Evolutionary conservation across 2,797 vertebrate genomes (phyloP).

Genomic region (Selene dorsalis): DNA sequence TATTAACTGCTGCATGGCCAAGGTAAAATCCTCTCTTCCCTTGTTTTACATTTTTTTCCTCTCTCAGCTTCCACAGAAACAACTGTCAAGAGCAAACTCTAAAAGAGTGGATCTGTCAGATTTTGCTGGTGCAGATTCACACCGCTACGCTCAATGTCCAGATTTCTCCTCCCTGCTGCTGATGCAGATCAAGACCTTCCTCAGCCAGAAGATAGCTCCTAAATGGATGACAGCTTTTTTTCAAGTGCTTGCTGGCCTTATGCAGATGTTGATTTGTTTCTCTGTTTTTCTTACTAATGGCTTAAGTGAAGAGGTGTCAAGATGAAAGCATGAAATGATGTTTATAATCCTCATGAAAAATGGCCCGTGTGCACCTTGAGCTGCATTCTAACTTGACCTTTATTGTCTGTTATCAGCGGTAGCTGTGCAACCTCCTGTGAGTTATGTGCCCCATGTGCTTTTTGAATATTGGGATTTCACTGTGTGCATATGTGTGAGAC

Average conservation of each 20-base stretch:
- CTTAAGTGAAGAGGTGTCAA: slow-evolving; percentile 15
- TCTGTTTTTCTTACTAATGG: slow-evolving; percentile 17
- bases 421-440: slow-evolving; percentile 20
- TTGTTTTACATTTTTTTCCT: slow-evolving; percentile 53
- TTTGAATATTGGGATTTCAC: slow-evolving; percentile 41
- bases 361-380: neutral
- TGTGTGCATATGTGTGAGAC: slow-evolving; percentile 45
- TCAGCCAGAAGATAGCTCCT: slow-evolving; percentile 51
- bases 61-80: slow-evolving; percentile 58
- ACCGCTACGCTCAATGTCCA: slow-evolving; percentile 34
- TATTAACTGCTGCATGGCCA: slow-evolving; percentile 57
- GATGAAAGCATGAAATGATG: slow-evolving; percentile 44
- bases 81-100: slow-evolving; percentile 79
- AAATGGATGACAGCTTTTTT: slow-evolving; percentile 56
- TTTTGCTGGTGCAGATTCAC: slow-evolving; percentile 68
- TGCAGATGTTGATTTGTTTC: slow-evolving; percentile 46
- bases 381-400: slow-evolving; percentile 34
- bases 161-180: slow-evolving; percentile 36
- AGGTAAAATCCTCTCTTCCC: slow-evolving; percentile 29
- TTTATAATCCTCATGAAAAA: slow-evolving; percentile 42
- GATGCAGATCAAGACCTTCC: slow-evolving; percentile 52
- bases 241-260: slow-evolving; percentile 29
- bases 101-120: slow-evolving; percentile 53
- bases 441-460: slow-evolving; percentile 22
- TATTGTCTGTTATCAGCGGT: slow-evolving; percentile 38